Conservation (phyloP, 2,797 vertebrate species). For the Lates japonicus region DNA sequence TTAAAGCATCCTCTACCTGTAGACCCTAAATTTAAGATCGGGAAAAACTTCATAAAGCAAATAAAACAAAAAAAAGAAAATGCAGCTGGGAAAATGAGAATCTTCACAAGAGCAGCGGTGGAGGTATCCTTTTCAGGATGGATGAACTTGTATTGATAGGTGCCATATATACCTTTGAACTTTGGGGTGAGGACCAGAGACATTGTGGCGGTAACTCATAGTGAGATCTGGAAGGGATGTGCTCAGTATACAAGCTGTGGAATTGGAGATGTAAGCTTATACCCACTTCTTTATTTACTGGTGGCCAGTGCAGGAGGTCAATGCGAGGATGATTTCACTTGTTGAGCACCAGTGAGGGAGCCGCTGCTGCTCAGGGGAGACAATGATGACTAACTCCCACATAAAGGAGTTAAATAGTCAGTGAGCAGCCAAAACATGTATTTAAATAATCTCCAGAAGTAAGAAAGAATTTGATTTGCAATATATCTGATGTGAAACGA, state of each 20-base stretch:
- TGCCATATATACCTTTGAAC: background rate
- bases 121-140: background rate
- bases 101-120: background rate
- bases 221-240: background rate
- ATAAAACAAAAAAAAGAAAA: background rate
- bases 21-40: background rate
- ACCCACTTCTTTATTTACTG: background rate
- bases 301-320: background rate
- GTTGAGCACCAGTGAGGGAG: background rate
- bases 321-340: background rate
- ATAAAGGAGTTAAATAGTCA: background rate
- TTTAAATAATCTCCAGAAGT: background rate
- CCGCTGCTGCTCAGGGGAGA: background rate
- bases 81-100: background rate
- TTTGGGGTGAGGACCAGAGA: background rate
- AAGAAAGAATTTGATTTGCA: background rate
- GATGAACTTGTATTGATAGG: background rate
- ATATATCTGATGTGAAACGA: background rate
- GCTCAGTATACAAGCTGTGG: background rate
- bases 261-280: background rate
- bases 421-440: background rate
- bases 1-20: background rate
- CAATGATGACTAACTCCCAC: background rate
- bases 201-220: background rate
- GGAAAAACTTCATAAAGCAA: background rate